Evolutionary conservation across 2,113 vertebrate species (phyloP).

Genomic region (Arenaria interpres): DNA sequence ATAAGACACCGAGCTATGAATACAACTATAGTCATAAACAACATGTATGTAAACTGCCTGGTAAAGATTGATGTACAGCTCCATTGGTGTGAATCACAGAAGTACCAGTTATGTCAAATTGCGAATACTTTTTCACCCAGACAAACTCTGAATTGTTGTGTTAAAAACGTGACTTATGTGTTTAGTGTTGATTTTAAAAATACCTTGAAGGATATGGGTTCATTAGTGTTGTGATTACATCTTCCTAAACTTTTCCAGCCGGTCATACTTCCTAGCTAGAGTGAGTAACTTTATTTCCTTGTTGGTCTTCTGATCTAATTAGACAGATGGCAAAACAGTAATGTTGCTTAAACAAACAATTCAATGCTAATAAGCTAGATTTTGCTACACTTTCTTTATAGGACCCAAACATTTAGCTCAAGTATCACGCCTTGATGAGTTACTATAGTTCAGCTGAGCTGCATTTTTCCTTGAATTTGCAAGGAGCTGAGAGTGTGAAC

Average conservation of each 20-base stretch:
- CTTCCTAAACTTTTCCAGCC: background rate
- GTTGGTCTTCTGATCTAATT: background rate
- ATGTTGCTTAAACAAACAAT: background rate
- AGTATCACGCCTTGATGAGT: background rate
- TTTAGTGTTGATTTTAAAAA: background rate
- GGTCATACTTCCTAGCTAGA: background rate
- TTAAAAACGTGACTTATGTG: background rate
- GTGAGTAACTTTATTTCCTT: background rate
- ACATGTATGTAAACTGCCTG: no score
- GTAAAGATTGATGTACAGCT: background rate
- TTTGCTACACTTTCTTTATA: background rate
- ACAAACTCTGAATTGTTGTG: background rate
- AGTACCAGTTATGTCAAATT: background rate
- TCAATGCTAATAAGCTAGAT: background rate
- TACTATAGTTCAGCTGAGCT: background rate
- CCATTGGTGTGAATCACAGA: background rate
- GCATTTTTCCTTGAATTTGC: background rate
- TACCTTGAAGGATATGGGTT: background rate
- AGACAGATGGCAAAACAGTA: background rate
- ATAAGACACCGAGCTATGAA: background rate
- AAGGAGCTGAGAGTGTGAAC: background rate
- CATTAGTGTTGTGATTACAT: background rate
- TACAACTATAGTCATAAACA: background rate
- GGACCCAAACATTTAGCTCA: background rate
- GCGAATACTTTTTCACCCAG: background rate